Evolutionary conservation across 2,113 vertebrate genomes (phyloP).

Genomic region (Sterna hirundo): DNA sequence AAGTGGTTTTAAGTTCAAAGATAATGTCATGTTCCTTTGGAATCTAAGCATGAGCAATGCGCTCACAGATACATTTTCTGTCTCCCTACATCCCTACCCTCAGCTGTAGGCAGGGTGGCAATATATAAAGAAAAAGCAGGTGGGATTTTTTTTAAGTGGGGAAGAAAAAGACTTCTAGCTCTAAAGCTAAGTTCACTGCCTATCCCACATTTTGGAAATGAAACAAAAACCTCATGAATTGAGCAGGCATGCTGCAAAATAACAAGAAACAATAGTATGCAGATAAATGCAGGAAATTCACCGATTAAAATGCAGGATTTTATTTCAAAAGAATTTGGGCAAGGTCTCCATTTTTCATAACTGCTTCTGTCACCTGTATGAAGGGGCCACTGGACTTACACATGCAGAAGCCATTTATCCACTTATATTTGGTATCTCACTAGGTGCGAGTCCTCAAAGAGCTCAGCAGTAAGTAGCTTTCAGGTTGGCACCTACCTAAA

Average conservation of each 20-base stretch:
- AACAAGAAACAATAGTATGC: not conserved
- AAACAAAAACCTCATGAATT: conserved; percentile 27
- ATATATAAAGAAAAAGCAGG: conserved; percentile 16
- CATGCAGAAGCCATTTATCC: conserved; percentile 28
- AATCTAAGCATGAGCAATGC: not conserved
- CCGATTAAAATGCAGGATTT: not conserved
- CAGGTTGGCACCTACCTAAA: conserved; percentile 21
- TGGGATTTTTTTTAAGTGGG: not conserved
- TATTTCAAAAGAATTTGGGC: not conserved
- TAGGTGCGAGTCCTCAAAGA: not conserved
- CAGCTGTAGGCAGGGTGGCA: conserved; percentile 13
- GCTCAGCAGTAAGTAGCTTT: conserved; percentile 56
- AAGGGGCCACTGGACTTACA: not conserved
- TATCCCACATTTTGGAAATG: conserved; percentile 29
- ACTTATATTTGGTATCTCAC: not conserved
- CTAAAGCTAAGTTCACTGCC: conserved; percentile 7
- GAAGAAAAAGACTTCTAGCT: not conserved
- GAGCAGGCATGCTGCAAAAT: conserved; percentile 2
- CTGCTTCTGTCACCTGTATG: not conserved
- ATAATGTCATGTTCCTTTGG: conserved; percentile 32
- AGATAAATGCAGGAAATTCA: not conserved
- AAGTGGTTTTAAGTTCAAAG: conserved; percentile 49
- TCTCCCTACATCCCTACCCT: not conserved
- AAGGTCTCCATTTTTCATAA: not conserved
- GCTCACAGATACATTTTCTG: not conserved